Evolutionary conservation across 2,797 vertebrate species (phyloP).

Genomic region (Esox masquinongy): DNA sequence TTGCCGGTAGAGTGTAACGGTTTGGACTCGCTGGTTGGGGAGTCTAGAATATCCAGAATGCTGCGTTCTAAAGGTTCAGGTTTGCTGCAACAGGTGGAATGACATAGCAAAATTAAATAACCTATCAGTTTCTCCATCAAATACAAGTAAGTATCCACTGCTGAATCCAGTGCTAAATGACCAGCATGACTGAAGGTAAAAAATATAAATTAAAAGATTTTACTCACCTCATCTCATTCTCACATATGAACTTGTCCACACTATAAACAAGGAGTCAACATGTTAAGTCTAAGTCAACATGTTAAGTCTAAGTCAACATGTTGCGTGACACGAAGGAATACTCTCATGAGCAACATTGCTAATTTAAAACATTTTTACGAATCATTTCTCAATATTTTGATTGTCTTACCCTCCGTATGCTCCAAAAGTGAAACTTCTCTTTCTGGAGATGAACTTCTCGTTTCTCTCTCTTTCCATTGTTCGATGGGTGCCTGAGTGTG

Average conservation of each 20-base stretch:
- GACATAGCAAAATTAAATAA: conserved; percentile 28
- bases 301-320: conserved; percentile 23
- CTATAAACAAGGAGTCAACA: conserved; percentile 72
- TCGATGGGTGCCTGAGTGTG: conserved; percentile 58
- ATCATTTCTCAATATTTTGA: neutral
- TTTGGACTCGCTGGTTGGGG: conserved; percentile 62
- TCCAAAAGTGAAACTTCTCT: conserved; percentile 89
- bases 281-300: too few relatives aligned
- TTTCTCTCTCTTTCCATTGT: conserved; percentile 72
- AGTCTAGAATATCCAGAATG: conserved; percentile 71
- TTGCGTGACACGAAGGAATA: conserved; percentile 14
- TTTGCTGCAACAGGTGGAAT: conserved; percentile 65
- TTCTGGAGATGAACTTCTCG: conserved; percentile 74
- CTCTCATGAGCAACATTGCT: neutral
- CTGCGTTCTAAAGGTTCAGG: conserved; percentile 59
- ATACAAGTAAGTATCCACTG: neutral
- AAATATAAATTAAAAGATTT: conserved; percentile 24
- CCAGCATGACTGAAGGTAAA: conserved; percentile 7
- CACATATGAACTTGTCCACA: conserved; percentile 79
- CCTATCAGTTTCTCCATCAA: conserved; percentile 10
- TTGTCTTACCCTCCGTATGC: conserved; percentile 85
- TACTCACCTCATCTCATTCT: conserved; percentile 72
- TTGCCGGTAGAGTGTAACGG: conserved; percentile 53
- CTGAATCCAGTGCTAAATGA: neutral
- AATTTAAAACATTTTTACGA: neutral